Conservation (phyloP, 64 coral and sea anemone species). For the Stichodactyla mertensii region DNA sequence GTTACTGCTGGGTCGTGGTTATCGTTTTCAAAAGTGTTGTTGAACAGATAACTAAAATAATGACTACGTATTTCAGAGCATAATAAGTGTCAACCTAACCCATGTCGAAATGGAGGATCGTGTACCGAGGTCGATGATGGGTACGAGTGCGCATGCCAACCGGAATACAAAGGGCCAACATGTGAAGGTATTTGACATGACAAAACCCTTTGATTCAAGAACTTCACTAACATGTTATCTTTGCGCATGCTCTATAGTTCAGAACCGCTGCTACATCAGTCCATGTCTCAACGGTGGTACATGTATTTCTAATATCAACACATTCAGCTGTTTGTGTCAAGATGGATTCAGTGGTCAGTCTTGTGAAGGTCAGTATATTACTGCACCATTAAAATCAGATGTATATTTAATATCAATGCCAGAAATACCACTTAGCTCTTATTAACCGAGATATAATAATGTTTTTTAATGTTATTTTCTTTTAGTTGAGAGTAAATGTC, state of each 20-base stretch:
- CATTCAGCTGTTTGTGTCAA: constrained; percentile 59
- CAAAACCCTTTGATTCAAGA: not conserved
- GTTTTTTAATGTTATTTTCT: not conserved
- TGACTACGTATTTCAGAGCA: constrained; percentile 29
- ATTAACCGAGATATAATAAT: no score
- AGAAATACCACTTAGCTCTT: no score
- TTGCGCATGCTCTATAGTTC: constrained; percentile 36
- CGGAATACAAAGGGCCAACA: constrained; percentile 56
- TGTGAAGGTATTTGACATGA: constrained; percentile 35
- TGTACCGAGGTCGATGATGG: constrained; percentile 74
- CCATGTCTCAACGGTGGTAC: constrained; percentile 84
- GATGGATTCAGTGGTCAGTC: constrained; percentile 66
- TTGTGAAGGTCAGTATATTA: constrained; percentile 64
- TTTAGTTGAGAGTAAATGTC: constrained; percentile 92
- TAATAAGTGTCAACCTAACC: constrained; percentile 78
- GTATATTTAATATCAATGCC: no score
- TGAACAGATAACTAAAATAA: no score
- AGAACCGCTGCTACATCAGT: constrained; percentile 75
- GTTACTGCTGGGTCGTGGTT: no score
- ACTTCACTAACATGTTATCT: not conserved
- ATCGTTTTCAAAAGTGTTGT: no score
- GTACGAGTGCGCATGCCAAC: constrained; percentile 59
- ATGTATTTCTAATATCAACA: constrained; percentile 52
- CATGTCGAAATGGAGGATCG: constrained; percentile 65
- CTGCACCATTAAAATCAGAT: no score